Evolutionary conservation across 2,888 invertebrate species (phyloP).

Genomic region (Leucoma salicis): DNA sequence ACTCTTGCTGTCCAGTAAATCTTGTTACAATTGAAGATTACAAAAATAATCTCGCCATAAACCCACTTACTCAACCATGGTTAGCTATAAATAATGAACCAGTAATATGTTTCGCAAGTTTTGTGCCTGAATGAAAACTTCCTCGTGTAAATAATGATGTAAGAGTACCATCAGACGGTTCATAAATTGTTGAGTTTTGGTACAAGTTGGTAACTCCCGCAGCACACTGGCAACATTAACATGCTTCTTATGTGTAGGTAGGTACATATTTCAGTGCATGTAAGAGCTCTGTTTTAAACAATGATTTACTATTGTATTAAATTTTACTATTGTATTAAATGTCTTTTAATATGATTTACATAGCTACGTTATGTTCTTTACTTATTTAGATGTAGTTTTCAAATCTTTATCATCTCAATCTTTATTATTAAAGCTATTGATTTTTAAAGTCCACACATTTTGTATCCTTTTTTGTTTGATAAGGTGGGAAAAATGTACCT

Average conservation of each 20-base stretch:
- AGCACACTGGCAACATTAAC: conserved; percentile 21
- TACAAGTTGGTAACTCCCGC: conserved; percentile 35
- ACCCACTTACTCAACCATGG: conserved; percentile 59
- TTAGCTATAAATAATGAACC: conserved; percentile 59
- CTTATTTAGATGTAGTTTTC: too few relatives aligned
- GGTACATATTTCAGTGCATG: neutral
- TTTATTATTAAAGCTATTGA: too few relatives aligned
- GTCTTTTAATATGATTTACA: too few relatives aligned
- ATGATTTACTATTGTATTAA: too few relatives aligned
- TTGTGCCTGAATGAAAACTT: conserved; percentile 48
- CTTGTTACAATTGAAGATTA: conserved; percentile 35
- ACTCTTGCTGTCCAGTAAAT: conserved; percentile 17
- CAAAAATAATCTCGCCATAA: conserved; percentile 59
- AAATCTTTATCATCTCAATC: too few relatives aligned
- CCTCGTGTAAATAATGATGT: conserved; percentile 71
- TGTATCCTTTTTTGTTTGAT: too few relatives aligned
- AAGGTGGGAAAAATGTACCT: too few relatives aligned
- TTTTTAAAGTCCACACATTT: too few relatives aligned
- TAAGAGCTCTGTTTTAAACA: neutral
- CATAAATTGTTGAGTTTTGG: conserved; percentile 33
- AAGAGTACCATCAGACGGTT: conserved; percentile 36
- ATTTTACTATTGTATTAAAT: too few relatives aligned
- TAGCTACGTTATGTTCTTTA: too few relatives aligned
- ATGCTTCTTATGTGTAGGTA: conserved; percentile 5
- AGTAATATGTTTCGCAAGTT: conserved; percentile 59